Conservation (phyloP, 2,888 invertebrate genomes). For the Drosophila meridionalis region DNA sequence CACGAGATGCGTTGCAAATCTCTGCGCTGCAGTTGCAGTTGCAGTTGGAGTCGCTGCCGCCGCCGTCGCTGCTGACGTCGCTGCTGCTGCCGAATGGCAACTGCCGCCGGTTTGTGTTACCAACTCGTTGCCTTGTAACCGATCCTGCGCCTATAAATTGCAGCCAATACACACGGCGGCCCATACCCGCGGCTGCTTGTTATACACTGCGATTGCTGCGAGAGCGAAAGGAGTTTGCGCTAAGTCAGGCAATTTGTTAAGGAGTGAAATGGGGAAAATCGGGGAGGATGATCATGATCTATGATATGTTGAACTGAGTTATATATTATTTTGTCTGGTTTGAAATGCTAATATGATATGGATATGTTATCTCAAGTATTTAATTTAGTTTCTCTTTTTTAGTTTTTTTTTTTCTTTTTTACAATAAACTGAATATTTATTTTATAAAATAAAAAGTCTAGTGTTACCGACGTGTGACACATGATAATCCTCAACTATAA, state of each 20-base stretch:
- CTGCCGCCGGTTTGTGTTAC: slow-evolving; percentile 76
- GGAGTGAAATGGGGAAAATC: neutral
- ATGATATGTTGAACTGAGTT: too few relatives aligned
- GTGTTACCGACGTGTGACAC: neutral
- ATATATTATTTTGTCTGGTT: neutral
- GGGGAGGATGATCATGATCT: too few relatives aligned
- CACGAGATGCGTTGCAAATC: slow-evolving; percentile 61
- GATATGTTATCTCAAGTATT: neutral
- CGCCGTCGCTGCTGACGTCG: slow-evolving; percentile 6
- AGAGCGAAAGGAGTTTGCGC: slow-evolving; percentile 23
- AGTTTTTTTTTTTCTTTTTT: neutral
- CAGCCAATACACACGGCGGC: slow-evolving; percentile 69
- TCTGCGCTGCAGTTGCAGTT: slow-evolving; percentile 17
- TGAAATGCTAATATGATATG: neutral
- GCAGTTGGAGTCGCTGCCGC: neutral
- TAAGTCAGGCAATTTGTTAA: slow-evolving; percentile 14
- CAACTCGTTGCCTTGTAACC: slow-evolving; percentile 78
- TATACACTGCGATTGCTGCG: slow-evolving; percentile 48
- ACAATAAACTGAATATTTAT: neutral
- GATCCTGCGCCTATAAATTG: slow-evolving; percentile 79
- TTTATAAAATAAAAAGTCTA: neutral
- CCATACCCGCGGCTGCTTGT: slow-evolving; percentile 74
- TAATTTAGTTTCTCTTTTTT: neutral
- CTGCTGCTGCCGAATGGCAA: slow-evolving; percentile 54
- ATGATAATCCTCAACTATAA: neutral